These are phyloP conservation scores for Ochotona curzoniae DNA, from an alignment of 2,113 vertebrate species.

Conservation along the genomic window DNA sequence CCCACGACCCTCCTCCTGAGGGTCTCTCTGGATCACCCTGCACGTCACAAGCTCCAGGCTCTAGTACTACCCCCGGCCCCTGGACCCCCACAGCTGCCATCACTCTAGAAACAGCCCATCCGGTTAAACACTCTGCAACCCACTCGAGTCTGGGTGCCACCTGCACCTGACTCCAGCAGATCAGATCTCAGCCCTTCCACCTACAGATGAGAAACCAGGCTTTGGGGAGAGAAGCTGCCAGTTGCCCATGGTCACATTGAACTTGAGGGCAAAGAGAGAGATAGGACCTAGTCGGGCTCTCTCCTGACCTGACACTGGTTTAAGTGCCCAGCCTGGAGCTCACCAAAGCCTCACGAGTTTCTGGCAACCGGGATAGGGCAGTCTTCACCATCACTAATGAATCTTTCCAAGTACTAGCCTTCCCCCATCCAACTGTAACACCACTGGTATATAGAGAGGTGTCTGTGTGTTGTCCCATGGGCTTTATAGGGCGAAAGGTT, in stretches of 20 bases:
- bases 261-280: neutral
- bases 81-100: neutral
- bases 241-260: rapidly evolving
- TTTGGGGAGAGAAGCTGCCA: neutral
- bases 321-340: neutral
- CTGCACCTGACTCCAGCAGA: neutral
- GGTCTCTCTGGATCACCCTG: neutral
- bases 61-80: neutral
- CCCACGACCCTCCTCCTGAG: rapidly evolving
- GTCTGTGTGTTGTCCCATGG: neutral
- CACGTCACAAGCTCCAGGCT: neutral
- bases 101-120: neutral
- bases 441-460: neutral
- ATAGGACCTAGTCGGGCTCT: neutral
- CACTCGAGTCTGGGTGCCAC: conserved; percentile 12
- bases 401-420: neutral
- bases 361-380: neutral
- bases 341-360: too few species aligned
- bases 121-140: neutral
- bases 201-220: rapidly evolving
- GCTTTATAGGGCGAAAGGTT: neutral
- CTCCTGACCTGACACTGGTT: neutral
- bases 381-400: neutral
- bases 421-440: neutral
- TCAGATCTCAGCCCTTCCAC: neutral